Percentiles rank a stretch among this genome's conserved stretches.
These are phyloP conservation scores for Sphaeramia orbicularis DNA, from an alignment of 2,797 vertebrate species.

Conservation along the genomic window DNA sequence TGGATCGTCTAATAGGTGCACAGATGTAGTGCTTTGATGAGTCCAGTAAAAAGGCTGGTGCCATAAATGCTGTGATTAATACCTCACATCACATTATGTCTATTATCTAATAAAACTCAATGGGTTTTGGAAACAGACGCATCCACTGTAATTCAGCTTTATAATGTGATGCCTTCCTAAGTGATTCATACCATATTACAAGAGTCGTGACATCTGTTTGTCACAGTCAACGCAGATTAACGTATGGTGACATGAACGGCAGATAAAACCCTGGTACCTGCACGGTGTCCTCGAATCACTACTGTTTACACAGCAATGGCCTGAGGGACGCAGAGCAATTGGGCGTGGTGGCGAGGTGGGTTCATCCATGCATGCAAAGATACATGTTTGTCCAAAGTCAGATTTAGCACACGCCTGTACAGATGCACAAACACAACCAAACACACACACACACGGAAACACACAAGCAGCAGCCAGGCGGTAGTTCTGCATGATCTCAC, in stretches of 20 bases:
- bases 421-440: conserved; percentile 11
- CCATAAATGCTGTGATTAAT: no score
- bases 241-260: conserved; percentile 37
- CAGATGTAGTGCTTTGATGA: neutral
- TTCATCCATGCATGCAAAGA: conserved; percentile 52
- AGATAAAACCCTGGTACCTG: conserved; percentile 47
- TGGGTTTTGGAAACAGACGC: neutral
- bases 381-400: conserved; percentile 50
- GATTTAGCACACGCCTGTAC: conserved; percentile 11
- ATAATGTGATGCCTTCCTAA: neutral
- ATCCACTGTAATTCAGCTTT: conserved; percentile 6
- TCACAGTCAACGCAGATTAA: conserved; percentile 33
- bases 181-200: conserved; percentile 1
- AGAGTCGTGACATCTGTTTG: conserved; percentile 1
- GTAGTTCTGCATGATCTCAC: conserved; percentile 22
- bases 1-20: neutral
- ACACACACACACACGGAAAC: conserved; percentile 9
- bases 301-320: conserved; percentile 45
- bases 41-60: neutral
- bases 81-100: no score
- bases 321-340: conserved; percentile 30
- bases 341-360: conserved; percentile 46
- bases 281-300: conserved; percentile 25
- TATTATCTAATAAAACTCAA: no score
- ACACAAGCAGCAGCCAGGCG: neutral